Evolutionary conservation across 2,888 invertebrate genomes (phyloP).

Genomic region (Vesta saturnalis): DNA sequence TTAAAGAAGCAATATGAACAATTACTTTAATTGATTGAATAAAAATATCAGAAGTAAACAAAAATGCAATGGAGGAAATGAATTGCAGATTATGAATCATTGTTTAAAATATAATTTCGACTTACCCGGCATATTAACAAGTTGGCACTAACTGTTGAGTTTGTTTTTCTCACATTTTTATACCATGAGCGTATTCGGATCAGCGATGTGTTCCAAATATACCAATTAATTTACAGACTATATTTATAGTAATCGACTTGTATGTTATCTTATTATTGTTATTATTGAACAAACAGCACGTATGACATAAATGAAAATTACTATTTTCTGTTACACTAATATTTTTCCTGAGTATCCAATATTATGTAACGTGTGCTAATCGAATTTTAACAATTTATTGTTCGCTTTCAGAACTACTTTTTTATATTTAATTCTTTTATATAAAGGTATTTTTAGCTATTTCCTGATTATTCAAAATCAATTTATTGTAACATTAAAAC

Average conservation of each 20-base stretch:
- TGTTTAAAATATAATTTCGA: neutral
- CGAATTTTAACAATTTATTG: too few species aligned
- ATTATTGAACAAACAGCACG: too few species aligned
- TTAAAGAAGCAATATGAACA: neutral
- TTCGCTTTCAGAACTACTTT: too few species aligned
- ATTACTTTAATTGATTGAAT: neutral
- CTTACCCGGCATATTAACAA: constrained; percentile 23
- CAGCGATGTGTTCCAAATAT: constrained; percentile 25
- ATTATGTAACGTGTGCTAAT: too few species aligned
- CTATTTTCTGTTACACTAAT: too few species aligned
- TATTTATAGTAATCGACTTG: constrained; percentile 14
- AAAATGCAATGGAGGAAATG: neutral
- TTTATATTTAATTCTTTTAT: too few species aligned
- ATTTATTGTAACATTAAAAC: too few species aligned
- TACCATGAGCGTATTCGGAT: constrained; percentile 15
- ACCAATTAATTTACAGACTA: constrained; percentile 16
- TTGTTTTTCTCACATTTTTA: constrained; percentile 24
- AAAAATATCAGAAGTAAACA: neutral
- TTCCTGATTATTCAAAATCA: too few species aligned
- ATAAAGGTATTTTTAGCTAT: too few species aligned
- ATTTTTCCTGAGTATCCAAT: too few species aligned
- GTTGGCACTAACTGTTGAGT: constrained; percentile 18
- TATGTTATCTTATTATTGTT: neutral
- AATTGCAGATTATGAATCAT: neutral
- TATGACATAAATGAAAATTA: too few species aligned